Base-by-base conservation (phyloP, 2,797 vertebrate genomes). In the Carduelis carduelis region DNA sequence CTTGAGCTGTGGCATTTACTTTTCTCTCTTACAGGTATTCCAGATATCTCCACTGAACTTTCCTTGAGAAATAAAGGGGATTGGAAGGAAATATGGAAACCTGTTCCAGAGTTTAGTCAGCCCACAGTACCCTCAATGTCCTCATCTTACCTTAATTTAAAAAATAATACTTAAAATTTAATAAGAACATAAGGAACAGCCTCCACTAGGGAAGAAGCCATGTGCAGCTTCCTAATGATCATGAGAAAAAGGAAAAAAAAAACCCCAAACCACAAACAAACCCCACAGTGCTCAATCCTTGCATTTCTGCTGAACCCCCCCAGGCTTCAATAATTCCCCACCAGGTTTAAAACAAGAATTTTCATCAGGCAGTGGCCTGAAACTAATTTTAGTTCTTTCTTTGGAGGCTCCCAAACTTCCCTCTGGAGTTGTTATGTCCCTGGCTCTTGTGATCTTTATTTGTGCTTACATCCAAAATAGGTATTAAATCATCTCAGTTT, bases 391-490 rank as follows among this genome's bases (percentile, higher is more conserved):
- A 37, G 70, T 53, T 65, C 30, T 28, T 52, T 60, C 61, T 63
- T 81, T 52, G 12, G 83, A 90, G 80, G 34, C 79, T 93, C 87
- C 65, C 71, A 65, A 15, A 88, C 6, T 34, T 96, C 96, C 82
- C 93, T 96, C 83, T 15, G 8, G 94, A 97, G 93, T 93, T 83
- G 66, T 87, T 90, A 37, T 32, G 77, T 94, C 96, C 64, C 63
- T 81, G 93, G 59, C 49, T 97, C 57, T 96, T 95, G 93, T 64
- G 55, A 93, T 97, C 92, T 97, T 94, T 95, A 93, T 95, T 96
- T 97, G 90, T 98, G 95, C 98, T 98, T 98, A 96, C 94, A 95
- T 97, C 97, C 93, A 96, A 94, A 97, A 97, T 98, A 77, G 39
- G 39, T 95, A 96, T 98, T 96, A 98, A 96, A 97, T 97, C 96